Evolutionary conservation across 2,797 vertebrate species (phyloP).

Genomic region (Diglossa cyanea): DNA sequence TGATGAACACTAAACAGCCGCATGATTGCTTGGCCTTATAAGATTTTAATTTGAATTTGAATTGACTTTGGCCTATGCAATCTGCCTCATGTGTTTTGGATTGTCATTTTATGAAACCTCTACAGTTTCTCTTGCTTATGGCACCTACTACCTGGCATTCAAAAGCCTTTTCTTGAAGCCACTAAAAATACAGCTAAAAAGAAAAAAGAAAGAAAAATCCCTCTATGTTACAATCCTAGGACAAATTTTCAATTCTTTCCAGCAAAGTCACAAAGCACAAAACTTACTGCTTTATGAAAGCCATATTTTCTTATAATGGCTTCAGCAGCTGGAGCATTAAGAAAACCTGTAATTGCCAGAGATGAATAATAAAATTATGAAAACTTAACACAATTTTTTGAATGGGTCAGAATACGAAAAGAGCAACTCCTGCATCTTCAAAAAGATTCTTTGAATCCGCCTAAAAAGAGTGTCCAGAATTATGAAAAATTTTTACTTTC

Average conservation of each 20-base stretch:
- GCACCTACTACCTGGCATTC: background rate
- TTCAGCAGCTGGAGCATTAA: background rate
- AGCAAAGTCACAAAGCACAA: background rate
- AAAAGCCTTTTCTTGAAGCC: background rate
- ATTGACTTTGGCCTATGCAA: background rate
- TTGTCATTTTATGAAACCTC: background rate
- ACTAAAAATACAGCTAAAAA: background rate
- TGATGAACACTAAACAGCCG: background rate
- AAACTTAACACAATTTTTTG: background rate
- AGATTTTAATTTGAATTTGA: background rate
- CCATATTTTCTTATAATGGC: background rate
- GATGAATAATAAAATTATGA: background rate
- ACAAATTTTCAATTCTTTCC: background rate
- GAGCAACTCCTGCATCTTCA: background rate
- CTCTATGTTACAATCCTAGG: too few relatives aligned
- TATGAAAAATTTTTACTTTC: background rate
- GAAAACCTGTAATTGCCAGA: background rate
- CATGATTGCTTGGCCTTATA: background rate
- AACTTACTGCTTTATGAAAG: background rate
- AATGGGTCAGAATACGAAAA: background rate
- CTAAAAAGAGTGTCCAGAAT: background rate
- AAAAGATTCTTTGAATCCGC: fast-evolving
- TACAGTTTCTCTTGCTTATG: background rate
- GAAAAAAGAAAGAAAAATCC: background rate
- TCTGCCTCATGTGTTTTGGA: background rate